Percentiles rank a stretch among this genome's conserved stretches.
Evolutionary conservation across 1,140 invertebrate species (phyloP).

Genomic region (Artemia franciscana): DNA sequence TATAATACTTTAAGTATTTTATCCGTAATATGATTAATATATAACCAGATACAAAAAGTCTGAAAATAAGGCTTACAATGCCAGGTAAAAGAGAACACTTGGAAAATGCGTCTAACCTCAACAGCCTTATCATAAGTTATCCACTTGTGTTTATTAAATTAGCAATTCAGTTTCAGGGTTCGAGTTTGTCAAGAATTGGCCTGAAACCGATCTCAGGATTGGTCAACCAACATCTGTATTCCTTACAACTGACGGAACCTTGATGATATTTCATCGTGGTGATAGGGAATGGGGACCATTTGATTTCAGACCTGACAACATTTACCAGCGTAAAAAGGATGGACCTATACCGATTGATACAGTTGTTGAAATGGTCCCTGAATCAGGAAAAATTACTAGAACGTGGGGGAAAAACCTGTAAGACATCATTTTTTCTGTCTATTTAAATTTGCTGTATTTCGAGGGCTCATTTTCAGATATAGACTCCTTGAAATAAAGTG

Average conservation of each 20-base stretch:
- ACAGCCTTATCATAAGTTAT: too few species aligned
- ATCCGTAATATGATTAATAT: too few species aligned
- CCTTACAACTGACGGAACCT: conserved; percentile 39
- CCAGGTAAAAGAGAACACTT: too few species aligned
- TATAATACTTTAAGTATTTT: too few species aligned
- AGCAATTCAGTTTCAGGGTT: neutral
- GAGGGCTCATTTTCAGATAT: too few species aligned
- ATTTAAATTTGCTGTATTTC: conserved; percentile 2
- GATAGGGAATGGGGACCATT: conserved; percentile 38
- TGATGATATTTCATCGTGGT: conserved; percentile 64
- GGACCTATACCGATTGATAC: conserved; percentile 47
- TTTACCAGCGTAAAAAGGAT: conserved; percentile 29
- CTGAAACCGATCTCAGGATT: neutral
- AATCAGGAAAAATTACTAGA: conserved; percentile 38
- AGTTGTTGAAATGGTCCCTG: conserved; percentile 42
- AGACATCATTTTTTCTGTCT: conserved; percentile 16
- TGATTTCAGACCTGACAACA: conserved; percentile 36
- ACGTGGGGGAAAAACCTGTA: conserved; percentile 57
- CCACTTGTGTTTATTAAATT: too few species aligned
- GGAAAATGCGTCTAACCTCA: too few species aligned
- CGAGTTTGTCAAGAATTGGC: neutral
- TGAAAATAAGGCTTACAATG: too few species aligned
- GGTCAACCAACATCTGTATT: conserved; percentile 60
- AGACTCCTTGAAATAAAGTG: too few species aligned
- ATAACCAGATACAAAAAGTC: too few species aligned